Evolutionary conservation across 2,797 vertebrate species (phyloP).

Genomic region (Delichon dasypus): DNA sequence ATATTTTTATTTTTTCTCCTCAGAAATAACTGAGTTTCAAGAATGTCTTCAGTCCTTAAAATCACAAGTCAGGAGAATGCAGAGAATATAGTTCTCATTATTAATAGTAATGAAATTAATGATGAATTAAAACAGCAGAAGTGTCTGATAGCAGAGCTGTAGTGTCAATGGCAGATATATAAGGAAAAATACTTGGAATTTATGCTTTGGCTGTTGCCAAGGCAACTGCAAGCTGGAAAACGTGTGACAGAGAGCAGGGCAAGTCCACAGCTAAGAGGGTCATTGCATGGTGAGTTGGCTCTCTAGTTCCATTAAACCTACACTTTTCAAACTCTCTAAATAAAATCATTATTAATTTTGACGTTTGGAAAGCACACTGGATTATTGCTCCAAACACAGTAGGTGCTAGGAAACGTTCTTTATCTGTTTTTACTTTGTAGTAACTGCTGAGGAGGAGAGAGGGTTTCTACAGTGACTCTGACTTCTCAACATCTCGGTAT

Average conservation of each 20-base stretch:
- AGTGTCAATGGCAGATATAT: slow-evolving; percentile 49
- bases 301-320: slow-evolving; percentile 42
- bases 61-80: slow-evolving; percentile 19
- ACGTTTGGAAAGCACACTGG: background rate
- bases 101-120: slow-evolving; percentile 65
- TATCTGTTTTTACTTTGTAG: background rate
- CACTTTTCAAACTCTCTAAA: slow-evolving; percentile 53
- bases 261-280: slow-evolving; percentile 52
- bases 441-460: background rate
- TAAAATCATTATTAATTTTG: slow-evolving; percentile 56
- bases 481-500: background rate
- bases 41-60: slow-evolving; percentile 28
- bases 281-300: slow-evolving; percentile 34
- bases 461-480: background rate
- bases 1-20: background rate
- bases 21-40: slow-evolving; percentile 9
- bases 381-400: slow-evolving; percentile 26
- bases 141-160: slow-evolving; percentile 51
- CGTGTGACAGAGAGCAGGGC: slow-evolving; percentile 52
- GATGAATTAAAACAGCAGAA: slow-evolving; percentile 61
- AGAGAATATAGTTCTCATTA: slow-evolving; percentile 21
- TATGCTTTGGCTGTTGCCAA: slow-evolving; percentile 68
- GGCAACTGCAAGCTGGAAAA: slow-evolving; percentile 63
- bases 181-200: slow-evolving; percentile 65
- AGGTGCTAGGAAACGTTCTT: slow-evolving; percentile 52